Conservation (phyloP, 2,888 invertebrate genomes). For the Therioaphis trifolii region DNA sequence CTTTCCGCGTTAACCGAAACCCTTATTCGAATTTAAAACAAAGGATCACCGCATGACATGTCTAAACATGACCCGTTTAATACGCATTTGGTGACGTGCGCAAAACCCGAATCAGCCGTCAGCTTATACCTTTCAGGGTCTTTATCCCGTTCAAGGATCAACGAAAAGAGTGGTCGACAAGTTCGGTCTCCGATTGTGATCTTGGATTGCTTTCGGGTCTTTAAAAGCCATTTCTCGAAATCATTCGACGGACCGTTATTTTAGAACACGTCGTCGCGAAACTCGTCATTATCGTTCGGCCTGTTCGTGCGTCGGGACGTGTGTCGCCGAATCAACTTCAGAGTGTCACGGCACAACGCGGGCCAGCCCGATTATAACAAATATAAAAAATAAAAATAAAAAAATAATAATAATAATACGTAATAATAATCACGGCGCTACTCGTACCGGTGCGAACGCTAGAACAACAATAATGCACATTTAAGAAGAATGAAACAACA, state of each 20-base stretch:
- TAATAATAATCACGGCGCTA: too few species aligned
- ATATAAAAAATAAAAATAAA: too few species aligned
- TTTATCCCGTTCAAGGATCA: slow-evolving; percentile 48
- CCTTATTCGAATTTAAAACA: slow-evolving; percentile 54
- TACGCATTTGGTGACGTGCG: slow-evolving; percentile 53
- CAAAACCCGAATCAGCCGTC: slow-evolving; percentile 49
- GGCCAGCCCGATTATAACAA: too few species aligned
- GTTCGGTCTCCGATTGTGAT: slow-evolving; percentile 32
- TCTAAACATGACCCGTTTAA: slow-evolving; percentile 54
- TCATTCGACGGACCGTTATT: not conserved
- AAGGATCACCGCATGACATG: slow-evolving; percentile 48
- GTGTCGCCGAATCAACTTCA: too few species aligned
- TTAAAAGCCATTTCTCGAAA: slow-evolving; percentile 19
- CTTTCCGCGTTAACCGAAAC: slow-evolving; percentile 36
- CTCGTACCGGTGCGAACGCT: too few species aligned
- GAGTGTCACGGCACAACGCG: too few species aligned
- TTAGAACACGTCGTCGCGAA: not conserved
- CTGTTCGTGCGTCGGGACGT: too few species aligned
- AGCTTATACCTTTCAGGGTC: slow-evolving; percentile 50
- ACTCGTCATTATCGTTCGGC: not conserved
- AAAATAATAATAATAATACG: not conserved
- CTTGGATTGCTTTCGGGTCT: slow-evolving; percentile 38
- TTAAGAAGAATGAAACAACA: too few species aligned
- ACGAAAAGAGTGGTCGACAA: slow-evolving; percentile 23
- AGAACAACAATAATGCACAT: too few species aligned